Conservation (phyloP, 2,797 vertebrate genomes). For the Harpagifer antarcticus region DNA sequence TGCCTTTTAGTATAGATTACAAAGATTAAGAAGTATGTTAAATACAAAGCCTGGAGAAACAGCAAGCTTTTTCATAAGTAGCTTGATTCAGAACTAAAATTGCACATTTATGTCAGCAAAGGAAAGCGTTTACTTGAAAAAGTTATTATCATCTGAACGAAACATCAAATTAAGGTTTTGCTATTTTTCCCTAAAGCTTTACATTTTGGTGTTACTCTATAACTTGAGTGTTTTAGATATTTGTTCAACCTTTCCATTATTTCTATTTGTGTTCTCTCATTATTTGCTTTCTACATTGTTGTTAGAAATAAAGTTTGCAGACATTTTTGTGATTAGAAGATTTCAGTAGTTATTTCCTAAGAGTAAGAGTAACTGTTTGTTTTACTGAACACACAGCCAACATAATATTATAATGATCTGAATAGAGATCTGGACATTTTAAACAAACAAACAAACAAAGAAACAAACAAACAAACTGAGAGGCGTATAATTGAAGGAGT, state of each 20-base stretch:
- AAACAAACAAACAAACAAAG: no score
- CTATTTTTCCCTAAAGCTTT: slow-evolving; percentile 21
- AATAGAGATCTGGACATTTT: not conserved
- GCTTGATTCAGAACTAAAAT: slow-evolving; percentile 3
- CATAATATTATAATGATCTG: not conserved
- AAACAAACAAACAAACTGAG: not conserved
- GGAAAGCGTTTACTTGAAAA: slow-evolving; percentile 12
- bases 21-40: slow-evolving; percentile 19
- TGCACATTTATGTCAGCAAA: not conserved
- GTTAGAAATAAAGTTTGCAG: slow-evolving; percentile 71
- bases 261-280: slow-evolving; percentile 38
- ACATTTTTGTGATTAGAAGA: slow-evolving; percentile 52
- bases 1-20: slow-evolving; percentile 47
- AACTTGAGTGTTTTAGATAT: slow-evolving; percentile 35
- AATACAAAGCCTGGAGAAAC: slow-evolving; percentile 8
- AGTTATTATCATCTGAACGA: not conserved
- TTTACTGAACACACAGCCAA: not conserved
- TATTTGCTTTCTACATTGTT: slow-evolving; percentile 61
- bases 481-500: slow-evolving; percentile 13
- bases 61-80: not conserved
- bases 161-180: slow-evolving; percentile 19
- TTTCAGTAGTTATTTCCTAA: slow-evolving; percentile 19
- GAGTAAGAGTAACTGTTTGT: no score
- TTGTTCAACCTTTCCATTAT: slow-evolving; percentile 34
- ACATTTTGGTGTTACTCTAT: slow-evolving; percentile 40